Evolutionary conservation across 1,140 invertebrate genomes (phyloP).

Genomic region (Magallana angulata): DNA sequence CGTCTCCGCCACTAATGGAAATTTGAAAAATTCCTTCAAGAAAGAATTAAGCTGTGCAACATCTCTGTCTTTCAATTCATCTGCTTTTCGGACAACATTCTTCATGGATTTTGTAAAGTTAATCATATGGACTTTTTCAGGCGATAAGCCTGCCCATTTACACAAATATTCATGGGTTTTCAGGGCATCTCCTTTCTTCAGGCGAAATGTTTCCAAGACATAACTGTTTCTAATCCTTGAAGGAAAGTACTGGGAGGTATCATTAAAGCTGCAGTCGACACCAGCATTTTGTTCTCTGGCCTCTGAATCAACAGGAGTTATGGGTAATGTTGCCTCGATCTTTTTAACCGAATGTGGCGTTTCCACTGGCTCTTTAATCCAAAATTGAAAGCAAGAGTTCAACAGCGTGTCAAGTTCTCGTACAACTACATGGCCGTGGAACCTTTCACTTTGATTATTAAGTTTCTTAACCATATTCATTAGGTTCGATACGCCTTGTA

Average conservation of each 20-base stretch:
- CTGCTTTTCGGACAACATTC: neutral
- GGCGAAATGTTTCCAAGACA: neutral
- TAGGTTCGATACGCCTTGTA: neutral
- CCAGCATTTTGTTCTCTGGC: neutral
- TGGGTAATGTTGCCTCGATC: neutral
- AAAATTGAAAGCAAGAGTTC: constrained; percentile 3
- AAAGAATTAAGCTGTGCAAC: neutral
- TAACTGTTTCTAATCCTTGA: neutral
- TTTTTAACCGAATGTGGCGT: neutral
- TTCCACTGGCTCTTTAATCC: neutral
- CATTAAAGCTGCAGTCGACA: neutral
- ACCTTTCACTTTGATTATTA: neutral
- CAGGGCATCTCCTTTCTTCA: neutral
- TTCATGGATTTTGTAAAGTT: neutral
- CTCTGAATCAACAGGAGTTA: neutral
- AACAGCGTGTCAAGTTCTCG: neutral
- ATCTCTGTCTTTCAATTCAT: neutral
- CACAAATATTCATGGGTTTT: neutral
- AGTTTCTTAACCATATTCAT: neutral
- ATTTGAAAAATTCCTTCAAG: constrained; percentile 6
- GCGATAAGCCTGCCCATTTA: neutral
- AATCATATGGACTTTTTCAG: neutral
- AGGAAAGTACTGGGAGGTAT: neutral
- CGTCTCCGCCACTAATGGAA: neutral
- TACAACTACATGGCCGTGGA: neutral